These are phyloP conservation scores for Ranitomeya variabilis DNA, from an alignment of 2,113 vertebrate genomes.

Conservation along the genomic window DNA sequence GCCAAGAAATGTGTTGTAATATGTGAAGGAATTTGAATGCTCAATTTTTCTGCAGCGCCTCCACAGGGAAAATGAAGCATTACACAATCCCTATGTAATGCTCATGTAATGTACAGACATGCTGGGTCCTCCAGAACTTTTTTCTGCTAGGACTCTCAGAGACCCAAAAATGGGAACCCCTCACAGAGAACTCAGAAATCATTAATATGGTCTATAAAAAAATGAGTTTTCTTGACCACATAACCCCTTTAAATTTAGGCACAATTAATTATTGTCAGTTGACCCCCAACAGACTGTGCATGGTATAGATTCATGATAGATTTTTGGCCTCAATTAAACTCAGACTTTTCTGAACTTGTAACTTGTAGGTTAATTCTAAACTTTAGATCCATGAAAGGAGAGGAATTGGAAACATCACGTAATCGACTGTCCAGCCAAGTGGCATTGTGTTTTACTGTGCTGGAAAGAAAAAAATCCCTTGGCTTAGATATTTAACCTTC, in stretches of 20 bases:
- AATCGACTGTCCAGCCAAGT: conserved; percentile 18
- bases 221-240: neutral
- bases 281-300: too few species aligned
- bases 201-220: neutral
- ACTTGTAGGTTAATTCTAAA: conserved; percentile 3
- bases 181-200: neutral
- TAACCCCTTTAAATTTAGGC: neutral
- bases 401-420: neutral
- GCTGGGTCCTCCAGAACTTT: too few species aligned
- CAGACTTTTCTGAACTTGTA: neutral
- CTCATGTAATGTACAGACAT: too few species aligned
- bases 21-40: neutral
- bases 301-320: neutral
- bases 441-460: conserved; percentile 28
- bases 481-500: neutral
- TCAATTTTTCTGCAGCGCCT: neutral
- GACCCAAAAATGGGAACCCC: neutral
- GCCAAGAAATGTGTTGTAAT: too few species aligned
- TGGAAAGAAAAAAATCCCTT: neutral
- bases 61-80: neutral
- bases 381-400: conserved; percentile 13
- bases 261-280: neutral
- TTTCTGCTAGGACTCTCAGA: too few species aligned
- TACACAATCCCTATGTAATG: neutral
- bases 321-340: neutral